A percentile compares a stretch with the other conserved stretches of the same genome.
phyloP scores from a whole-genome alignment of 2,113 vertebrate species.

The Cygnus atratus region DNA sequence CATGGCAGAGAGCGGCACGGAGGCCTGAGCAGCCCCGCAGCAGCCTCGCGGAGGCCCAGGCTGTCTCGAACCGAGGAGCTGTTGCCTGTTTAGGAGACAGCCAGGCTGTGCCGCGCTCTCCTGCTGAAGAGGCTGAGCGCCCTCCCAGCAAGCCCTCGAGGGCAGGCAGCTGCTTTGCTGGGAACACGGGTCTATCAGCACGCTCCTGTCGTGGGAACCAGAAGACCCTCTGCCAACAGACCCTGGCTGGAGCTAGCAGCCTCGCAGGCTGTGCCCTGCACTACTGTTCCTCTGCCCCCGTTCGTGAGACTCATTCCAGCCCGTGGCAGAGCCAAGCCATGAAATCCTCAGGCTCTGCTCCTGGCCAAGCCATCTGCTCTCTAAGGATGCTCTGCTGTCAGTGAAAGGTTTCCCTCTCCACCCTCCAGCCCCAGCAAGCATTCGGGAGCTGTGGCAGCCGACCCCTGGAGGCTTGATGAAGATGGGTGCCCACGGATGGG shows the following conservation, averaged over 20 bases:
- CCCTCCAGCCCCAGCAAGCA: not conserved
- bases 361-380: not conserved
- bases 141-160: not conserved
- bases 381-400: not conserved
- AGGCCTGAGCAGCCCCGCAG: not conserved
- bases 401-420: not conserved
- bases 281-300: not conserved
- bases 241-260: not conserved
- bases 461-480: not conserved
- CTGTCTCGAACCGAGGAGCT: not conserved
- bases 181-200: not conserved
- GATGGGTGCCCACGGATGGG: not conserved
- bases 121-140: not conserved
- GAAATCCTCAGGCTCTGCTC: not conserved
- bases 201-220: not conserved
- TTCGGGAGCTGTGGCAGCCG: not conserved
- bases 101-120: not conserved
- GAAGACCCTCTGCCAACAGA: not conserved
- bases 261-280: not conserved
- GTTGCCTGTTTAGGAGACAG: not conserved
- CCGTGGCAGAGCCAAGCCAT: accelerated
- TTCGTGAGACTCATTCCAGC: not conserved
- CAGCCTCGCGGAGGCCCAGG: not conserved
- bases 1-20: accelerated
- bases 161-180: not conserved